Base-by-base conservation (phyloP, 1,140 invertebrate genomes). In the Penaeus chinensis region DNA sequence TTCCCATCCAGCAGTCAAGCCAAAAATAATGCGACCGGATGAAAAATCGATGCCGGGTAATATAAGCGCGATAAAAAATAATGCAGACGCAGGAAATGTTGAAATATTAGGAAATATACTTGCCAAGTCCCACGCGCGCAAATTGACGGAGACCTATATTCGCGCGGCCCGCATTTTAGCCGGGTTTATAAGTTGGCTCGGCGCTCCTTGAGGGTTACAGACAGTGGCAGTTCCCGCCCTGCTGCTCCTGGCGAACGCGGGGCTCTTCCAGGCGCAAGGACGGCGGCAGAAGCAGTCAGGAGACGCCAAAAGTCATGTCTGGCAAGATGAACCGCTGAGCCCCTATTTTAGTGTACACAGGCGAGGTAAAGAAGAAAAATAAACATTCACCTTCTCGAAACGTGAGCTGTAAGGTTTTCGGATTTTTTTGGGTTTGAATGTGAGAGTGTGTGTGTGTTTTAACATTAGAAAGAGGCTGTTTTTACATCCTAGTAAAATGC, bases 61-160 rank as follows among this genome's bases (percentile, higher is more conserved):
- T 86, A 86, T 86, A 82, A 86, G 85, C 78, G 85, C 78, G 85
- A 86, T 86, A 86, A 86, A 86, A 86, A 86, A 86, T 86, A 81
- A 86, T 86, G 85, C 85, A 86, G 85, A 86, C 85, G 78, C 78
- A 82, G 85, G 85, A 86, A 86, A 86, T 71, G 79, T 82, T 80
- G 85, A 86, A 86, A 86, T 86, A 86, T 86, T 86, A 86, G 85
- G 85, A 86, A 86, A 86, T 86, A 86, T 86, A 86, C 85, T 86
- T 86, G 85, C 78, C 85, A 86, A 61, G 63, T 86, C 85, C 65
- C 76, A 63, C 76, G 84, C 60, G 37, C 54, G 37, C 37, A 81
- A 80, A 61, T 86, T 86, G 78, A 66, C 65, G 78, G 85, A 32
- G 85, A 65, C 24, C 60, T 66, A 85, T 85, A 65, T 85, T 85